A percentile compares a stretch with the other conserved stretches of the same genome.
Conservation (phyloP, 2,888 invertebrate species). For the Himalopsyche japonica region DNA sequence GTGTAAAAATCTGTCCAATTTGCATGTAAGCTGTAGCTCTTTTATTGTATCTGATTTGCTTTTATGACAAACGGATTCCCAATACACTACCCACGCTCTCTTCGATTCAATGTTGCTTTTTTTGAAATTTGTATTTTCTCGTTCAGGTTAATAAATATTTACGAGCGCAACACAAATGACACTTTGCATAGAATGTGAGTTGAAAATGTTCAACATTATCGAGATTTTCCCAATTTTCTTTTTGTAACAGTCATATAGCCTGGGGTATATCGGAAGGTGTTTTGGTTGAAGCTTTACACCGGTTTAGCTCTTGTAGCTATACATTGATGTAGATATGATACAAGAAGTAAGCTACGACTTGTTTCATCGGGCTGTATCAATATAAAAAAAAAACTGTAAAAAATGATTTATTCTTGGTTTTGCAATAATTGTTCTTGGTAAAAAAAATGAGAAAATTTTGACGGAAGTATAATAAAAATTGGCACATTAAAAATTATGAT, state of each 20-base stretch:
- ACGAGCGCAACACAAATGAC: background rate
- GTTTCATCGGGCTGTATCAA: background rate
- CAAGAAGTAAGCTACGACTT: background rate
- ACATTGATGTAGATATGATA: background rate
- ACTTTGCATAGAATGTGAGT: background rate
- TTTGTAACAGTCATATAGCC: background rate
- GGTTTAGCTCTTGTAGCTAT: background rate
- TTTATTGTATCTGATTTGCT: background rate
- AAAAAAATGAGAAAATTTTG: no score
- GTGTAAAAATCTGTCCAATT: background rate
- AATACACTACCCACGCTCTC: background rate
- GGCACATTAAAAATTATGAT: no score
- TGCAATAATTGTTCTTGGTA: no score
- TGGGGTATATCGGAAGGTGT: background rate
- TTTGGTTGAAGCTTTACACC: background rate
- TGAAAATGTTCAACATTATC: background rate
- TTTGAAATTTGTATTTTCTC: background rate
- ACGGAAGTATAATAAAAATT: no score
- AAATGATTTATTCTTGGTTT: no score
- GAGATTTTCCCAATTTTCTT: background rate
- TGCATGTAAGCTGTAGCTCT: background rate
- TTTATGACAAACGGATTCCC: background rate
- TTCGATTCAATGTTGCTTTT: background rate
- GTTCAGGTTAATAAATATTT: background rate
- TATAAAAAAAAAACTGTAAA: background rate